A percentile compares a stretch with the other conserved stretches of the same genome.
phyloP scores from a whole-genome alignment of 2,888 invertebrate genomes.

The Lucinisca nassula region DNA sequence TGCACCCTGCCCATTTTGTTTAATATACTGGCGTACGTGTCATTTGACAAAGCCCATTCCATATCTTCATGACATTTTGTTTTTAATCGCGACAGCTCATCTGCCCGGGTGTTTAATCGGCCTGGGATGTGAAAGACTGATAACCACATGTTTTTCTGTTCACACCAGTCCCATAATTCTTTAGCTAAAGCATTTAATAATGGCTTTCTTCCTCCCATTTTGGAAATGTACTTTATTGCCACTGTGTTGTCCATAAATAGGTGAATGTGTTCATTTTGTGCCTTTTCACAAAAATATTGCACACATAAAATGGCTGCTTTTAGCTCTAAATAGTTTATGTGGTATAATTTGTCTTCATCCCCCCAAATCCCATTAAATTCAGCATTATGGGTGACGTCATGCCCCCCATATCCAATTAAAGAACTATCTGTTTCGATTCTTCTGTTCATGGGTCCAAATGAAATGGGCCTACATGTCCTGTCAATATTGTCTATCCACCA shows the following conservation, averaged over 20 bases:
- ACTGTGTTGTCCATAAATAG: background rate
- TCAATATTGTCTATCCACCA: conserved; percentile 57
- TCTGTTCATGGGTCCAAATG: background rate
- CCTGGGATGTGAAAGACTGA: conserved; percentile 51
- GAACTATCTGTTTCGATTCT: conserved; percentile 49
- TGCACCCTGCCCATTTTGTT: background rate
- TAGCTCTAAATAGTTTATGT: conserved; percentile 52
- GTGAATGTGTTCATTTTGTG: background rate
- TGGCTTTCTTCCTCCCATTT: background rate
- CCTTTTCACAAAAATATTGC: background rate
- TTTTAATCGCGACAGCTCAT: conserved; percentile 27
- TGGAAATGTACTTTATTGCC: background rate
- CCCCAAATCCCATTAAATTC: conserved; percentile 39
- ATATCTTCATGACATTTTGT: conserved; percentile 42
- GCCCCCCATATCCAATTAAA: conserved; percentile 37
- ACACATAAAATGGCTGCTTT: conserved; percentile 7
- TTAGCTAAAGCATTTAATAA: conserved; percentile 37
- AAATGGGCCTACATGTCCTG: conserved; percentile 1
- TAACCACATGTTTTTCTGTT: conserved; percentile 45
- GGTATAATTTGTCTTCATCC: conserved; percentile 16
- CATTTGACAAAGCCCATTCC: conserved; percentile 38
- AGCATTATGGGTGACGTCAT: background rate
- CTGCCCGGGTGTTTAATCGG: conserved; percentile 37
- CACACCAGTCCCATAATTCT: conserved; percentile 52
- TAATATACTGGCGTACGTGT: conserved; percentile 9